A percentile compares a stretch with the other conserved stretches of the same genome.
Evolutionary conservation across 2,797 vertebrate species (phyloP).

Genomic region (Catostomus latipinnis): DNA sequence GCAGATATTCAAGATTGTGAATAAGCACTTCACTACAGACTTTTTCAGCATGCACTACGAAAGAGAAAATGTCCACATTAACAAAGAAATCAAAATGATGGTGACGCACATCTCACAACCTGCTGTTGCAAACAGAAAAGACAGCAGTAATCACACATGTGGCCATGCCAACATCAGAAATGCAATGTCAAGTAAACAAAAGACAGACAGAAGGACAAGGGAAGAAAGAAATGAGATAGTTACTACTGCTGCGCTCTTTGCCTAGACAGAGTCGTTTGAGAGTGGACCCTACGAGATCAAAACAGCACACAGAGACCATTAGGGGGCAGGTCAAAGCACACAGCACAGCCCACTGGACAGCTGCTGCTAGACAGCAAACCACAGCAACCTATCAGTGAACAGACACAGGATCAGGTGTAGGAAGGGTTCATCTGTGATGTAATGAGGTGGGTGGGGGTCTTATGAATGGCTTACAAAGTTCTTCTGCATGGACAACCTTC

Average conservation of each 20-base stretch:
- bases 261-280: conserved; percentile 98
- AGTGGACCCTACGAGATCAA: conserved; percentile 89
- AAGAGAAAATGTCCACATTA: conserved; percentile 10
- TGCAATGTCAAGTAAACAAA: conserved; percentile 72
- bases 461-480: neutral
- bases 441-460: conserved; percentile 64
- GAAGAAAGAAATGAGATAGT: conserved; percentile 80
- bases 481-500: neutral
- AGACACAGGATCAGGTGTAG: conserved; percentile 68
- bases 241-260: conserved; percentile 98
- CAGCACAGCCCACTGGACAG: conserved; percentile 70
- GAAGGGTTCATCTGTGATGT: conserved; percentile 77
- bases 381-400: conserved; percentile 76
- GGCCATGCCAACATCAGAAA: conserved; percentile 83
- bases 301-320: conserved; percentile 81
- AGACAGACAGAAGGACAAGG: conserved; percentile 46
- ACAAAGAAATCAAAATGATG: neutral
- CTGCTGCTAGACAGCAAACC: conserved; percentile 48
- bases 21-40: conserved; percentile 60
- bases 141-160: conserved; percentile 16
- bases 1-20: conserved; percentile 65
- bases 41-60: conserved; percentile 74
- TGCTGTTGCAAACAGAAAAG: conserved; percentile 41
- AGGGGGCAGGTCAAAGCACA: conserved; percentile 81
- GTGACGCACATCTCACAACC: conserved; percentile 13